phyloP scores from a whole-genome alignment of 1,140 invertebrate species.

The Leptopilina boulardi region DNA sequence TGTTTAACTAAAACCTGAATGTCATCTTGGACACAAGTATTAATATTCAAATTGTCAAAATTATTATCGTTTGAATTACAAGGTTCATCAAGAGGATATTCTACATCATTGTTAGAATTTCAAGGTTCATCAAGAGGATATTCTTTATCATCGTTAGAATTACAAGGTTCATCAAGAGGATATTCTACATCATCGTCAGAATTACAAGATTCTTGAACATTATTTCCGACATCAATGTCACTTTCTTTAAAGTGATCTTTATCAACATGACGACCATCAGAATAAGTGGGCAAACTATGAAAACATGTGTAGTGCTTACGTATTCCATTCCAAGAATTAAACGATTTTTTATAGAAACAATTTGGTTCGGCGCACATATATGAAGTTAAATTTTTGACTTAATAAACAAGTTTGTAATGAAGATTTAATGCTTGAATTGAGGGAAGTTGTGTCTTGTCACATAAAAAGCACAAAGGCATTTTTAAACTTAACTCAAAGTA shows the following conservation, averaged over 20 bases:
- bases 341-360: background rate
- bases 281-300: background rate
- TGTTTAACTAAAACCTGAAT: background rate
- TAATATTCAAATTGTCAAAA: background rate
- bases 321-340: background rate
- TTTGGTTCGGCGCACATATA: background rate
- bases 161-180: too few species aligned
- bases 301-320: background rate
- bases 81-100: too few species aligned
- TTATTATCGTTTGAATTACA: background rate
- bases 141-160: too few species aligned
- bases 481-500: background rate
- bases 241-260: background rate
- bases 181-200: too few species aligned
- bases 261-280: background rate
- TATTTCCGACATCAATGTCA: background rate
- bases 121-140: too few species aligned
- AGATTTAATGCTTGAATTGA: constrained; percentile 7
- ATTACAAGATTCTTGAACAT: too few species aligned
- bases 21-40: background rate
- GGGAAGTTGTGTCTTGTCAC: background rate
- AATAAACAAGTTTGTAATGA: background rate
- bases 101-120: too few species aligned
- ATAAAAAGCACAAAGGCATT: background rate
- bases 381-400: background rate